These are phyloP conservation scores for Lates calcarifer DNA, from an alignment of 2,113 vertebrate species.

Conservation along the genomic window DNA sequence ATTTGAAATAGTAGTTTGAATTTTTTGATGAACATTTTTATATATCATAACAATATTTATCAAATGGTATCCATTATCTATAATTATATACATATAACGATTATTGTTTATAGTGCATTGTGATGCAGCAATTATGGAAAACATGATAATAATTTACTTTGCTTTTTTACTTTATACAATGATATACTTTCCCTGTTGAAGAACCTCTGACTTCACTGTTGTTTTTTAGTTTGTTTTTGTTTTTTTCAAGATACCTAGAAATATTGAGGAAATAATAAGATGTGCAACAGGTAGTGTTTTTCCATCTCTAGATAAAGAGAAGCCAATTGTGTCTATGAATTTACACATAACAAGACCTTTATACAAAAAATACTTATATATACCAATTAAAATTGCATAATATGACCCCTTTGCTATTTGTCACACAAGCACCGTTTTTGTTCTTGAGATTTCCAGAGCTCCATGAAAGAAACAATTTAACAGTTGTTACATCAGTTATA, in stretches of 20 bases:
- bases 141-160: background rate
- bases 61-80: no score
- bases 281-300: background rate
- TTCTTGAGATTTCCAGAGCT: background rate
- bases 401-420: background rate
- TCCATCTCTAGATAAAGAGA: background rate
- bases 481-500: background rate
- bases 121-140: background rate
- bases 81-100: background rate
- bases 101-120: background rate
- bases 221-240: no score
- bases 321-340: background rate
- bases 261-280: background rate
- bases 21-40: no score
- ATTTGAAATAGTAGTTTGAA: no score
- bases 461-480: background rate
- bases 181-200: no score
- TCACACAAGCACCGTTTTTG: background rate
- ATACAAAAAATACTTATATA: background rate
- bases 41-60: no score
- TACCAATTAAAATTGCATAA: background rate
- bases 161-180: background rate
- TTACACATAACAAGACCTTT: background rate
- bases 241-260: no score
- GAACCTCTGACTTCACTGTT: no score